A percentile compares a stretch with the other conserved stretches of the same genome.
phyloP scores from a whole-genome alignment of 2,797 vertebrate species.

The Erithacus rubecula region DNA sequence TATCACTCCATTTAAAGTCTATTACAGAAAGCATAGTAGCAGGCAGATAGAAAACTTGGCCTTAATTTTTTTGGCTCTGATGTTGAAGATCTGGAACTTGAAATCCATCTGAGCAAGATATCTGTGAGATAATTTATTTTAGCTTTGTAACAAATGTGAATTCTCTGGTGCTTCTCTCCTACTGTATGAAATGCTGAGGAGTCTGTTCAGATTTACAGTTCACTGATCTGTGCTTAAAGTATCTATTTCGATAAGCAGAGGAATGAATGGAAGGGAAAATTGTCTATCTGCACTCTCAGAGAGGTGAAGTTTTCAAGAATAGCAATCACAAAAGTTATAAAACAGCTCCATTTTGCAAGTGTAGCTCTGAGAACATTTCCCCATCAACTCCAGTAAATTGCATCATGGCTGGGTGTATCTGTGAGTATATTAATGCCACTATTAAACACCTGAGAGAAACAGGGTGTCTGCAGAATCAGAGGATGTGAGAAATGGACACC shows the following conservation, averaged over 20 bases:
- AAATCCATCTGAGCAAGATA: neutral
- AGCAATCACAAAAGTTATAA: neutral
- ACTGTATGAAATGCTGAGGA: neutral
- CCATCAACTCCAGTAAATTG: neutral
- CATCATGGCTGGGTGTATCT: neutral
- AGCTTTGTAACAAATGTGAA: neutral
- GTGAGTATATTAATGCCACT: neutral
- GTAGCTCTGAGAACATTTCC: neutral
- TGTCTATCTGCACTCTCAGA: neutral
- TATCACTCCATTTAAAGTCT: neutral
- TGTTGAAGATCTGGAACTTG: neutral
- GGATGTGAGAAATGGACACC: neutral
- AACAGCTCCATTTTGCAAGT: neutral
- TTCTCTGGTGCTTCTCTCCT: neutral
- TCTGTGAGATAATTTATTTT: neutral
- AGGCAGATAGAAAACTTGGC: neutral
- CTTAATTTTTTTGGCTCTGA: neutral
- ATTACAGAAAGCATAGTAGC: neutral
- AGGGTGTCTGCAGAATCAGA: neutral
- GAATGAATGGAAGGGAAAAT: conserved; percentile 24
- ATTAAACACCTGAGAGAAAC: neutral
- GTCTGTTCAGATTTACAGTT: neutral
- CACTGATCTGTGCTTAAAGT: neutral
- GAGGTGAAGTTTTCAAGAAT: neutral
- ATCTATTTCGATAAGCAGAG: neutral